These are phyloP conservation scores for Lepidurus arcticus DNA, from an alignment of 1,140 invertebrate species.

Conservation along the genomic window DNA sequence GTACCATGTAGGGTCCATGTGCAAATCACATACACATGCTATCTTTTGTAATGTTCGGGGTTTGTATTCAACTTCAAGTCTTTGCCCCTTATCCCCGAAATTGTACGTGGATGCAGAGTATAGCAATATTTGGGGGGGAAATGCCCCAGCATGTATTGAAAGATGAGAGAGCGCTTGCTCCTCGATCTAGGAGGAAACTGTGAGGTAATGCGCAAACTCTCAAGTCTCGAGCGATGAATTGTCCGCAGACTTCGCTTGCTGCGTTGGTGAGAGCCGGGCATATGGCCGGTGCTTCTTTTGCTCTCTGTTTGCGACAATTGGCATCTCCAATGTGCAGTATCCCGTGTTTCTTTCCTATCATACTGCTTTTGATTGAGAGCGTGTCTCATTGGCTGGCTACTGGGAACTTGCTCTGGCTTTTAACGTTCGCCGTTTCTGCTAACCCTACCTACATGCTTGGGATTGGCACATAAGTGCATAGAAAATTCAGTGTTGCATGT, in stretches of 20 bases:
- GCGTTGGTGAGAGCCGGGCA: background rate
- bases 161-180: conserved; percentile 8
- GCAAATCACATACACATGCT: too few species aligned
- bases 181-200: background rate
- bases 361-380: background rate
- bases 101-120: too few species aligned
- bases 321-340: background rate
- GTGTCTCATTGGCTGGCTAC: background rate
- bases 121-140: too few species aligned
- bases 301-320: background rate
- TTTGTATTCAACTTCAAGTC: too few species aligned
- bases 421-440: too few species aligned
- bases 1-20: too few species aligned
- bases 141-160: background rate
- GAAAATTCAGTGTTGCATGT: background rate
- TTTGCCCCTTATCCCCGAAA: too few species aligned
- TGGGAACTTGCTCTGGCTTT: background rate
- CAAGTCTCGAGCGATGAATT: background rate
- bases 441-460: too few species aligned
- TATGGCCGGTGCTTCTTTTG: background rate
- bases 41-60: too few species aligned
- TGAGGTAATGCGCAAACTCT: background rate
- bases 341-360: background rate
- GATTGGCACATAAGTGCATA: background rate
- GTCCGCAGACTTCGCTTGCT: conserved; percentile 5